Evolutionary conservation across 2,113 vertebrate species (phyloP).

Genomic region (Herpetotheres cachinnans): DNA sequence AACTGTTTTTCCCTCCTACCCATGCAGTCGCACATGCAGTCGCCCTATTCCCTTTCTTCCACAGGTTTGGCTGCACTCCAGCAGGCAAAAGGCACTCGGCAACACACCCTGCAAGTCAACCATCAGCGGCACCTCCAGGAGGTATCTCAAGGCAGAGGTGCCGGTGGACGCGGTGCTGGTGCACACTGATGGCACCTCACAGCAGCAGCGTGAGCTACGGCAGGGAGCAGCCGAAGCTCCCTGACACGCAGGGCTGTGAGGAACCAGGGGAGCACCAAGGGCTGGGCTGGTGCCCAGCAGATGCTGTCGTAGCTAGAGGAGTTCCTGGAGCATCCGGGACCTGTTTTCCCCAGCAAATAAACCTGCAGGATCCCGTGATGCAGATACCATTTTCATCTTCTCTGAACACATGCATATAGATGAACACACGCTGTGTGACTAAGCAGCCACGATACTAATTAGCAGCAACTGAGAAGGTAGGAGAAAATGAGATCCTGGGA

Average conservation of each 20-base stretch:
- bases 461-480: background rate
- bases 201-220: fast-evolving
- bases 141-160: background rate
- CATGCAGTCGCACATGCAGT: fast-evolving
- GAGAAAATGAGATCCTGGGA: background rate
- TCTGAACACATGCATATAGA: background rate
- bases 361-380: fast-evolving
- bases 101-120: background rate
- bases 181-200: no score
- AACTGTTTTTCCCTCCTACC: background rate
- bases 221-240: background rate
- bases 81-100: background rate
- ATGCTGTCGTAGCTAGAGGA: fast-evolving
- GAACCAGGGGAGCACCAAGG: background rate
- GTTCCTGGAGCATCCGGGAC: background rate
- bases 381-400: background rate
- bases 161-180: no score
- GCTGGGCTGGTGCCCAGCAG: background rate
- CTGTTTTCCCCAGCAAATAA: background rate
- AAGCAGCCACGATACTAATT: background rate
- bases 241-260: background rate
- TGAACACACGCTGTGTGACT: background rate
- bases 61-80: fast-evolving
- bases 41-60: background rate
- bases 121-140: background rate